These are phyloP conservation scores for Drosophila nr. perissopoda DNA, from an alignment of 2,888 invertebrate species.

Conservation along the genomic window DNA sequence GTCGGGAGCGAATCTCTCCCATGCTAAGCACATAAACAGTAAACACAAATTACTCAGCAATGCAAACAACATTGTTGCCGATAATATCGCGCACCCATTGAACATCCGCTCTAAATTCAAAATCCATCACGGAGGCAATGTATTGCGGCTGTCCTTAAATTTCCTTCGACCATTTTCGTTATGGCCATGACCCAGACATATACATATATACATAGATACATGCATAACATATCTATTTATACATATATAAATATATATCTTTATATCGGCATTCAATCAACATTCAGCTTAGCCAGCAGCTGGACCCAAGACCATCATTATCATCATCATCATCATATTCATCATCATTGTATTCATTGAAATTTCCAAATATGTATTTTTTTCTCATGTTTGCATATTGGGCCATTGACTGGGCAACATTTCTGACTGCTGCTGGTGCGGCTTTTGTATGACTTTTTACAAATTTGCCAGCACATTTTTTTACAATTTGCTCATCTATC, in stretches of 20 bases:
- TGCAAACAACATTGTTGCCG: slow-evolving; percentile 74
- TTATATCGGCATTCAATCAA: slow-evolving; percentile 37
- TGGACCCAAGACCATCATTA: slow-evolving; percentile 15
- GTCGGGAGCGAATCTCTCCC: neutral
- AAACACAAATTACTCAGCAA: slow-evolving; percentile 79
- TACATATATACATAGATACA: neutral
- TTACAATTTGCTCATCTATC: slow-evolving; percentile 67
- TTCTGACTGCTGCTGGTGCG: slow-evolving; percentile 27
- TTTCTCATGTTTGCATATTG: slow-evolving; percentile 74
- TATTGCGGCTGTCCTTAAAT: slow-evolving; percentile 76
- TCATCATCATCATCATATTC: slow-evolving; percentile 32
- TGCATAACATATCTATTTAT: slow-evolving; percentile 1
- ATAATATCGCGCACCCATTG: slow-evolving; percentile 62
- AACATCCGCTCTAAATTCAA: slow-evolving; percentile 33
- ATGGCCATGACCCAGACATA: slow-evolving; percentile 38
- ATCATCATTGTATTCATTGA: slow-evolving; percentile 36
- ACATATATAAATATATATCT: neutral
- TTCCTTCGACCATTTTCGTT: slow-evolving; percentile 62
- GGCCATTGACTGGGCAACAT: slow-evolving; percentile 64
- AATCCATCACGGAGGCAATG: slow-evolving; percentile 71
- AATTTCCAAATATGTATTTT: slow-evolving; percentile 59
- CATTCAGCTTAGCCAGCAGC: slow-evolving; percentile 26
- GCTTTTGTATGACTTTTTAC: slow-evolving; percentile 59
- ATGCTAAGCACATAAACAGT: slow-evolving; percentile 62
- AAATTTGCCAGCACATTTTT: slow-evolving; percentile 69